Evolutionary conservation across 2,888 invertebrate genomes (phyloP), one percentile per base, ranked within the genome.

Genomic region (Trichogramma dendrolimi): DNA sequence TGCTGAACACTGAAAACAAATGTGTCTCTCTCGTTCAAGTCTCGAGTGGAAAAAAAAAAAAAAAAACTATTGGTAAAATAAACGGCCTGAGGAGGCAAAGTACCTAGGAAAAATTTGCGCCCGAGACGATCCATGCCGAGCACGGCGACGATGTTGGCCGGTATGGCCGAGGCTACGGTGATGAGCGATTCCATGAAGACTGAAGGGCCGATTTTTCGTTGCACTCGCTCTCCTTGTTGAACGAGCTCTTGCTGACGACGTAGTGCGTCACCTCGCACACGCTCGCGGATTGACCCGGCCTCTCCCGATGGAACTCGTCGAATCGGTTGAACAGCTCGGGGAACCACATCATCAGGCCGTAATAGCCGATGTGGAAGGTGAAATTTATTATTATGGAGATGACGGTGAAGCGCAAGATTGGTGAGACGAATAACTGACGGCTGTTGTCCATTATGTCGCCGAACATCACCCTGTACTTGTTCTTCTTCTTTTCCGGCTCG

Each of bases 281-380:
- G n/a, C 78, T 75, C 5, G 80, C 86, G 44, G 73, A 70, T 53
- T 75, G 69, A 46, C 73, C 76, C 56, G 88, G 87, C 79, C 89
- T 86, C 43, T 83, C 81, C 58, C 84, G 83, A 56, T 87, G 85
- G 81, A 85, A 93, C 76, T 91, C 90, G 80, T 92, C 91, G 78
- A 92, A 92, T 54, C 94, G 89, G 78, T 91, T 92, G 81, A 95
- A 96, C 75, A 96, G 84, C 80, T 95, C 94, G 0, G 95, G 95
- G 81, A 95, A 94, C 96, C 96, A 96, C 92, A 96, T 93, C 92
- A 94, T 94, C 59, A 96, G 83, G 49, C 95, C 95, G 78, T 96
- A 96, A 80, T 94, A 96, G 61, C 91, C 95, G 80, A 94, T 94
- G 81, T 94, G 93, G 81, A 95, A 92, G 69, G 94, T 92, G 77